Percentiles rank a stretch among this genome's conserved stretches.
These are phyloP conservation scores for Helicoverpa zea DNA, from an alignment of 1,140 invertebrate genomes.

Conservation along the genomic window DNA sequence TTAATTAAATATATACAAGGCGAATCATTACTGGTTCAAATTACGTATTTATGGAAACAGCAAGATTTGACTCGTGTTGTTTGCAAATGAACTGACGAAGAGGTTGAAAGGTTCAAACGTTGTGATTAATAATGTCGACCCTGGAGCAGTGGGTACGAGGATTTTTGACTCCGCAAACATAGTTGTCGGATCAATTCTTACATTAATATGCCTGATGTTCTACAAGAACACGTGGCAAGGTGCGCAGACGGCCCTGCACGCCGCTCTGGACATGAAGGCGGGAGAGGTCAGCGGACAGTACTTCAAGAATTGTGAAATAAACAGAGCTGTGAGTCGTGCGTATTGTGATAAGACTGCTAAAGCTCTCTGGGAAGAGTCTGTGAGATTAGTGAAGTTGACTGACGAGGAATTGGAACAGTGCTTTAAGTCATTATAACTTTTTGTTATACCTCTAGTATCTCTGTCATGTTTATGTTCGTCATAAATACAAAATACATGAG, in stretches of 20 bases:
- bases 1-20: conserved; percentile 88
- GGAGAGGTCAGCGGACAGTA: conserved; percentile 68
- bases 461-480: too few relatives aligned
- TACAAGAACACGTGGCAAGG: conserved; percentile 67
- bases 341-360: conserved; percentile 53
- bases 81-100: conserved; percentile 88
- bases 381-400: conserved; percentile 61
- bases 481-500: too few relatives aligned
- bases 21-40: conserved; percentile 86
- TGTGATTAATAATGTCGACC: conserved; percentile 87
- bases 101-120: conserved; percentile 87
- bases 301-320: conserved; percentile 66
- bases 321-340: conserved; percentile 32
- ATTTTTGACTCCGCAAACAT: conserved; percentile 54
- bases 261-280: conserved; percentile 63
- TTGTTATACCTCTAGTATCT: too few relatives aligned
- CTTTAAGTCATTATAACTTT: conserved; percentile 8
- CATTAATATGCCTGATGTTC: conserved; percentile 24
- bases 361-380: conserved; percentile 66
- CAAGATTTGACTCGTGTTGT: conserved; percentile 91
- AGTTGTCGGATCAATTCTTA: conserved; percentile 41
- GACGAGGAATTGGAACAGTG: conserved; percentile 53
- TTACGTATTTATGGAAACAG: conserved; percentile 88
- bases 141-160: conserved; percentile 88
- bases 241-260: conserved; percentile 70